These are phyloP conservation scores for Drosophila peninsularis DNA, from an alignment of 2,888 invertebrate genomes.

Conservation along the genomic window DNA sequence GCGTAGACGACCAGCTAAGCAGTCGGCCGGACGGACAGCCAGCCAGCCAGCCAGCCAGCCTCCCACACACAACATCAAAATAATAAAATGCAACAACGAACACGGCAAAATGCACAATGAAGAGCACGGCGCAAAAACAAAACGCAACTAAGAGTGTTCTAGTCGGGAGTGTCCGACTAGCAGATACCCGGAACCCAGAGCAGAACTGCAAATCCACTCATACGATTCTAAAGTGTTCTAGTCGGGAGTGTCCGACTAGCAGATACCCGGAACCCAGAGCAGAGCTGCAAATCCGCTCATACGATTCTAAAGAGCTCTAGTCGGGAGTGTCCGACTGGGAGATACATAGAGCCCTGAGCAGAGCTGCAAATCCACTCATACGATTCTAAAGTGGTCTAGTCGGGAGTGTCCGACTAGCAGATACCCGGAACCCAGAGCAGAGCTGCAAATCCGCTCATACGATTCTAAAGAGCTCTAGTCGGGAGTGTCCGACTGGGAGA, in stretches of 20 bases:
- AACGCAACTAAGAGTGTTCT: no score
- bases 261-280: background rate
- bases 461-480: background rate
- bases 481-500: background rate
- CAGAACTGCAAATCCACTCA: background rate
- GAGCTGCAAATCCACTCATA: background rate
- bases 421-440: background rate
- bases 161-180: background rate
- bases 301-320: background rate
- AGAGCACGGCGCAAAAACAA: conserved; percentile 20
- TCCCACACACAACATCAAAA: background rate
- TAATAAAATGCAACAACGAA: conserved; percentile 19
- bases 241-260: background rate
- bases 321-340: background rate
- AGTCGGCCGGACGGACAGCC: background rate
- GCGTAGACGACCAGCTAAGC: background rate
- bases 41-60: background rate
- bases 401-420: background rate
- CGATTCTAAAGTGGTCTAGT: background rate
- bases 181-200: background rate
- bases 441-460: background rate
- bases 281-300: background rate
- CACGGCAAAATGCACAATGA: conserved; percentile 21
- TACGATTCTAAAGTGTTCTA: no score
- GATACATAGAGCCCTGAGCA: background rate